A percentile compares a stretch with the other conserved stretches of the same genome.
These are phyloP conservation scores for Paramuricea clavata DNA, from an alignment of 92 coral and sea anemone genomes.

Conservation along the genomic window DNA sequence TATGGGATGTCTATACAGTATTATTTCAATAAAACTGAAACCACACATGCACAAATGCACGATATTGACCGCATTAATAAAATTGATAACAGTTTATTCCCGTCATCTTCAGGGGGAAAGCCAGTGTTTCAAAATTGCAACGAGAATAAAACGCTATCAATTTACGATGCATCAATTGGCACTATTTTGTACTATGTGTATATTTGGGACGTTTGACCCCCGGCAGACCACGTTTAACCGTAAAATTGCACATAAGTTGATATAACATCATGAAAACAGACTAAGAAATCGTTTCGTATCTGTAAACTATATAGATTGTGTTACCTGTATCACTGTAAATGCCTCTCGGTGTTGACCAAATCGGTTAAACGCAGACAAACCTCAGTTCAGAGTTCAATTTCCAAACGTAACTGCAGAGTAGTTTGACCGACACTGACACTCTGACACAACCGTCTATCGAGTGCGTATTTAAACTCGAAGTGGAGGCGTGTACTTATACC, in stretches of 20 bases:
- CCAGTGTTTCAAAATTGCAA: neutral
- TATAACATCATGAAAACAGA: too few relatives aligned
- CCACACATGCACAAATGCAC: too few relatives aligned
- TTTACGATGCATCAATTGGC: too few relatives aligned
- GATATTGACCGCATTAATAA: too few relatives aligned
- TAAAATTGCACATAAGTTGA: neutral
- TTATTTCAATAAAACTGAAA: too few relatives aligned
- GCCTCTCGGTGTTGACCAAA: neutral
- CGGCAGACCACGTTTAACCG: neutral
- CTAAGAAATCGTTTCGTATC: too few relatives aligned
- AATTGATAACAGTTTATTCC: neutral
- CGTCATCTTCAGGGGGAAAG: neutral
- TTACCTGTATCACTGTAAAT: neutral
- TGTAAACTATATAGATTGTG: neutral
- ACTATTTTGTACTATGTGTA: neutral
- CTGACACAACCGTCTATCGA: neutral
- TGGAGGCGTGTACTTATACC: neutral
- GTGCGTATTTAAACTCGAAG: neutral
- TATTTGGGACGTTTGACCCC: neutral
- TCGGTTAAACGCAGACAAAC: neutral
- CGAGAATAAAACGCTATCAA: neutral
- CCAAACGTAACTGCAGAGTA: neutral
- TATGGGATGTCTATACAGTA: too few relatives aligned
- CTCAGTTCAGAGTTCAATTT: neutral
- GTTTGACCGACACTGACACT: neutral